Conservation (phyloP, 2,797 vertebrate species). For the Phoebastria nigripes region DNA sequence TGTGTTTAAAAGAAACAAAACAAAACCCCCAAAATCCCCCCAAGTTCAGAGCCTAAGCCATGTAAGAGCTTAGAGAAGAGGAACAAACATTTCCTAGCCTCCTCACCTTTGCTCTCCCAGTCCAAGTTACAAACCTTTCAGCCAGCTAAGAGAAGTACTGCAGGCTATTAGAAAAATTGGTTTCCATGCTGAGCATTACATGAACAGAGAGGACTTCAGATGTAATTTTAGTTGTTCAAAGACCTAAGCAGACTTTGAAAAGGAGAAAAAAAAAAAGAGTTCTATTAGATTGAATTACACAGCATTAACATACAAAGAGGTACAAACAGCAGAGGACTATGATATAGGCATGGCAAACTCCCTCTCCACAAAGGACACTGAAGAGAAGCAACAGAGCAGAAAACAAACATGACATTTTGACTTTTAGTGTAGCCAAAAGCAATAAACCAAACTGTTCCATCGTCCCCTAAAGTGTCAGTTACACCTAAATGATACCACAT, state of each 20-base stretch:
- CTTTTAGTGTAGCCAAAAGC: background rate
- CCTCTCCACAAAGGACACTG: background rate
- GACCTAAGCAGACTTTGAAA: background rate
- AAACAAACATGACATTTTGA: too few relatives aligned
- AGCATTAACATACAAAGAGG: background rate
- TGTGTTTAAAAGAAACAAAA: background rate
- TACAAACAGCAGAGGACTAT: background rate
- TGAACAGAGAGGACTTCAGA: background rate
- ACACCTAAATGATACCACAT: too few relatives aligned
- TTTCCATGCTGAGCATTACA: background rate
- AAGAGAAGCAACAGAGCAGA: background rate
- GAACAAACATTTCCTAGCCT: background rate
- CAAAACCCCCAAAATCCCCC: background rate
- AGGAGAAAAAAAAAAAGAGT: background rate
- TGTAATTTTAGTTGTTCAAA: too few relatives aligned
- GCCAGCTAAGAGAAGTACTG: background rate
- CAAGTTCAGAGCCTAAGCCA: background rate
- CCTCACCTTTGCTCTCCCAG: background rate
- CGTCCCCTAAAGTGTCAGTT: rapidly evolving
- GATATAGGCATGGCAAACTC: background rate
- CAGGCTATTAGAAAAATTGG: background rate
- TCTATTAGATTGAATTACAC: background rate
- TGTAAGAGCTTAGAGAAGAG: background rate
- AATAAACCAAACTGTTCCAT: background rate
- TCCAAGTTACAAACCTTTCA: too few relatives aligned